Evolutionary conservation across 2,797 vertebrate genomes (phyloP).

Genomic region (Myiotriccus ornatus): DNA sequence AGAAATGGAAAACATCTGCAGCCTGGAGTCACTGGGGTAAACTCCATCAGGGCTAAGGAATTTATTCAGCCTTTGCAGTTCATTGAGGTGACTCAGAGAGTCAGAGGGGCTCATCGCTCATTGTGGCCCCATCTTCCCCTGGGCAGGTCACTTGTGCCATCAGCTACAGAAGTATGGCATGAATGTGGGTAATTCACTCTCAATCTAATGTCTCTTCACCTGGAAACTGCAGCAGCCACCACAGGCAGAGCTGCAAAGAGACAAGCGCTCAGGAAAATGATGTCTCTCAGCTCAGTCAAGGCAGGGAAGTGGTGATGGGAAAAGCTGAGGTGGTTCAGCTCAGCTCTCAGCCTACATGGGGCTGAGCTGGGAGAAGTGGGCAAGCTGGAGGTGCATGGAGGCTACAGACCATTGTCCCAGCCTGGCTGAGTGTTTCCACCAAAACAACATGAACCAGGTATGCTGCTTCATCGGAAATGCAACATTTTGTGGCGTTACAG

Average conservation of each 20-base stretch:
- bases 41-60: background rate
- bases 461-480: background rate
- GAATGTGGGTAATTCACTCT: background rate
- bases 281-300: background rate
- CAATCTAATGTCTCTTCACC: background rate
- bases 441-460: background rate
- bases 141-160: background rate
- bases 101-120: background rate
- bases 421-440: background rate
- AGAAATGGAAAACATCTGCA: constrained; percentile 25
- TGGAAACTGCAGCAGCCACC: background rate
- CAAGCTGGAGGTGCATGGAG: background rate
- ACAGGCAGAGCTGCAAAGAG: background rate
- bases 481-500: background rate
- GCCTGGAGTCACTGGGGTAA: background rate
- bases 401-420: background rate
- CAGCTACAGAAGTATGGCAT: background rate
- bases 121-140: background rate
- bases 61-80: background rate
- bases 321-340: background rate
- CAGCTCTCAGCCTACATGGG: background rate
- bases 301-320: background rate
- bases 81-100: background rate
- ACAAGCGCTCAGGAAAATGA: background rate
- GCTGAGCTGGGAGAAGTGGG: background rate